Evolutionary conservation across 2,113 vertebrate species (phyloP), one percentile per base, ranked within the genome.

Genomic region (Plectropomus leopardus): DNA sequence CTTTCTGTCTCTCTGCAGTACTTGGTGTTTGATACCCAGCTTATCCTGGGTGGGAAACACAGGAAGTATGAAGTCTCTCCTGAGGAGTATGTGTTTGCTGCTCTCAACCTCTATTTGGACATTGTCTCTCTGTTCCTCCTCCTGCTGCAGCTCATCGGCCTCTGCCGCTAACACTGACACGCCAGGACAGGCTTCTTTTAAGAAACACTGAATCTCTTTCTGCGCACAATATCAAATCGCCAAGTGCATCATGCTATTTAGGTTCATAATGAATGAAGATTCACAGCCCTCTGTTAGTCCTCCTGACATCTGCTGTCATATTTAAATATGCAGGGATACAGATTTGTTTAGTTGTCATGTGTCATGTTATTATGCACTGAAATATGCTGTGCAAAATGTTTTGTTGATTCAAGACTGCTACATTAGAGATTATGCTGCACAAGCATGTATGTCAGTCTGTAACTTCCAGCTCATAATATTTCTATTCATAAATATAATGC

Each of bases 21-120:
- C 79, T 85, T 96, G 87, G 93, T 96, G 80, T 86, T 96, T 79
- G 96, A 96, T 40, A 95, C 95, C 10, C 95, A 96, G 90, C 86
- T 96, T n/a, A 95, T 94, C 74, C 77, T 96, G 34, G 96, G 95
- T 34, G 92, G 86, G 26, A 96, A 96, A 32, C 89, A 95, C 82
- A 91, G 72, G 69, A 91, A 94, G 73, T 94, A 89, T 44, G 14
- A 83, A 51, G 11, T 95, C 69, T 94, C 87, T 84, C 94, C 95
- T 1, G 95, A 97, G 84, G 96, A 97, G 67, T 96, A 96, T 6
- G 74, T 96, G 60, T 96, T 96, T 82, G 95, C 96, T 47, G 91
- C 93, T 24, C 93, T 96, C 53, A 97, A 94, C 76, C 94, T 97
- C 64, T 97, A 95, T 80, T 54, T 98, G 92, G 96, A 96, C 72